Evolutionary conservation across 2,113 vertebrate species (phyloP).

Genomic region (Hemiprocne comata): DNA sequence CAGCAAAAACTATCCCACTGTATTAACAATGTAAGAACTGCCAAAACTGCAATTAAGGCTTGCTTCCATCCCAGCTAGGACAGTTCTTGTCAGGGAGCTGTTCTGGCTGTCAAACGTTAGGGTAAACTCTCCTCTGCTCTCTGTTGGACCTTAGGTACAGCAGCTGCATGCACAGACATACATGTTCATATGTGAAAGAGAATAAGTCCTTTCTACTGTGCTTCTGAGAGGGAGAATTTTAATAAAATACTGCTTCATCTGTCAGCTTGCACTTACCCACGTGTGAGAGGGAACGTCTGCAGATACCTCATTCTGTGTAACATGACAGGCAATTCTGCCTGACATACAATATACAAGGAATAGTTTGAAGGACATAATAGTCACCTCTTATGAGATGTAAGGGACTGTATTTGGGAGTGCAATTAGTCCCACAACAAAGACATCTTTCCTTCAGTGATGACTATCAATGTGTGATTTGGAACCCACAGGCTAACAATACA

Average conservation of each 20-base stretch:
- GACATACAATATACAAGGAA: not conserved
- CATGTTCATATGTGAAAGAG: not conserved
- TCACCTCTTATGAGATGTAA: not conserved
- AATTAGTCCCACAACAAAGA: not conserved
- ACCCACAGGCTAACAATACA: not conserved
- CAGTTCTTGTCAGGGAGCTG: not conserved
- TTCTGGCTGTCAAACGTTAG: not conserved
- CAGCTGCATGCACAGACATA: fast-evolving
- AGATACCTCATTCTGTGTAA: not conserved
- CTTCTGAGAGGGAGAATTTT: not conserved
- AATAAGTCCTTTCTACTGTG: not conserved
- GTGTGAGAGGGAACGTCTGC: not conserved
- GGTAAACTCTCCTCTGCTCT: not conserved
- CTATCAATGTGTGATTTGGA: not conserved
- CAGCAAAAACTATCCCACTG: not conserved
- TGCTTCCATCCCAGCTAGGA: not conserved
- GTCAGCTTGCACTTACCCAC: not conserved
- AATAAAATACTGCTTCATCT: not conserved
- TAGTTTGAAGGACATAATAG: not conserved
- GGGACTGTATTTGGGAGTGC: not conserved
- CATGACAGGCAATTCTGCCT: not conserved
- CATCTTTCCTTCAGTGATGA: not conserved
- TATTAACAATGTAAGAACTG: not conserved
- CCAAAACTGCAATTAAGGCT: not conserved
- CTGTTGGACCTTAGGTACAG: not conserved